Conservation (phyloP, 2,113 vertebrate species). For the cattle (Bos taurus) region ARS-UCD2.0 NC_037351.1:24703001-24703500, state of each 20-base stretch:
- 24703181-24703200: background rate
- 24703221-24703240: background rate
- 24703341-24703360: background rate
- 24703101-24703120: background rate
- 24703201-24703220: background rate
- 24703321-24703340: background rate
- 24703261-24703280: background rate
- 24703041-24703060: background rate
- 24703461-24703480: background rate
- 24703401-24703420: background rate
- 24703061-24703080: conserved; percentile 17
- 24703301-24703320: background rate
- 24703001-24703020: background rate
- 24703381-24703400: background rate
- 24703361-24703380: background rate
- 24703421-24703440: background rate
- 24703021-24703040: background rate
- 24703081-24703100: background rate
- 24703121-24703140: conserved; percentile 7
- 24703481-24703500: background rate
- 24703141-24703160: background rate
- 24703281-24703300: background rate
- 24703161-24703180: background rate
- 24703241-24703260: background rate
- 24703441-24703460: background rate